These are phyloP conservation scores for Nemurella pictetii DNA, from an alignment of 2,888 invertebrate genomes.

Conservation along the genomic window DNA sequence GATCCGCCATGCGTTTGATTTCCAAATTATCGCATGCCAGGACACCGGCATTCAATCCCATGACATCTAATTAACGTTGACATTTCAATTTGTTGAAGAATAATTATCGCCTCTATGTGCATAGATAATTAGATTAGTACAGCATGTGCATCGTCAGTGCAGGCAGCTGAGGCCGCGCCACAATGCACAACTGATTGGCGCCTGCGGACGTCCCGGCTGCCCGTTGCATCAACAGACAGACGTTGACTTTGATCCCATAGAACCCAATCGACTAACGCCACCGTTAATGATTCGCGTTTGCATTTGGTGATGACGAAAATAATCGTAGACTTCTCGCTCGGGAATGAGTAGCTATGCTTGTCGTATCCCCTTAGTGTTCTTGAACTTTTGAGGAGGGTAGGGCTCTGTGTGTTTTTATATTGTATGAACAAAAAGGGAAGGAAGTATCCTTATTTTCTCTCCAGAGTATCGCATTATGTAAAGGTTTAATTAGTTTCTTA, in stretches of 20 bases:
- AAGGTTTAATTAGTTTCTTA: conserved; percentile 14
- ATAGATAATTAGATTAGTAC: not conserved
- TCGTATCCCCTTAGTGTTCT: not conserved
- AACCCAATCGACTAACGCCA: not conserved
- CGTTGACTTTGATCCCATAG: not conserved
- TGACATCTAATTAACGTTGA: conserved; percentile 2
- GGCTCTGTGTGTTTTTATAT: not conserved
- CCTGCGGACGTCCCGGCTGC: not conserved
- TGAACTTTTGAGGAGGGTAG: not conserved
- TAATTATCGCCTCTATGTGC: not conserved
- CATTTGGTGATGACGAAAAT: not conserved
- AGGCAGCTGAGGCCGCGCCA: not conserved
- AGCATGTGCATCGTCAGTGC: not conserved
- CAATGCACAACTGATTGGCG: not conserved
- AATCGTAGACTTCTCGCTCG: not conserved
- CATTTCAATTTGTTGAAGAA: conserved; percentile 16
- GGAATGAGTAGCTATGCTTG: not conserved
- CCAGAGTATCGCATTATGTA: not conserved
- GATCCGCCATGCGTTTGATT: not conserved
- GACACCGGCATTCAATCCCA: not conserved
- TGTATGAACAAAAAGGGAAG: not conserved
- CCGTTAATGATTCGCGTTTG: not conserved
- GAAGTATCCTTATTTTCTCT: not conserved
- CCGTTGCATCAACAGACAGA: not conserved
- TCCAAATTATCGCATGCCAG: not conserved